Percentiles rank a stretch among this genome's conserved stretches.
Conservation (phyloP, 2,113 vertebrate species). For the Thunnus maccoyii region DNA sequence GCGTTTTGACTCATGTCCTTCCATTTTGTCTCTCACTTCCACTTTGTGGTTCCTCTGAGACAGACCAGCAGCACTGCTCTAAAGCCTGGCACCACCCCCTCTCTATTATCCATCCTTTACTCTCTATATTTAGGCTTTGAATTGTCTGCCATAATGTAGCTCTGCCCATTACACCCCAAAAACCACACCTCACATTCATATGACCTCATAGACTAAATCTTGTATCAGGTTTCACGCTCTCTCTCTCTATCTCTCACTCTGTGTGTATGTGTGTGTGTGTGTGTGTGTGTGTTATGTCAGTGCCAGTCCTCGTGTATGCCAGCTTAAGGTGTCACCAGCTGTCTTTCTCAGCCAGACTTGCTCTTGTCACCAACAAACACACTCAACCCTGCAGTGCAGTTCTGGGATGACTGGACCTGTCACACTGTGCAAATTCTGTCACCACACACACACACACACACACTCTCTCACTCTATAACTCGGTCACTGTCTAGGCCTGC, state of each 20-base stretch:
- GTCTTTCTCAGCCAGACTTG: slow-evolving; percentile 67
- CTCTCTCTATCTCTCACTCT: too few relatives aligned
- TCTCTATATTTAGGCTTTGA: slow-evolving; percentile 55
- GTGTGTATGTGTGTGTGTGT: slow-evolving; percentile 19
- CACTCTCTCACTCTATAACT: neutral
- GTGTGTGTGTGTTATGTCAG: slow-evolving; percentile 31
- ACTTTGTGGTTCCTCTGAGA: slow-evolving; percentile 59
- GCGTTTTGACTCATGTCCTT: slow-evolving; percentile 2
- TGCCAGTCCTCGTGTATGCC: slow-evolving; percentile 42
- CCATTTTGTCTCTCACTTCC: slow-evolving; percentile 63
- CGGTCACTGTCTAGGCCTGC: neutral
- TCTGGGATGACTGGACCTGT: slow-evolving; percentile 44
- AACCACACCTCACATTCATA: slow-evolving; percentile 55
- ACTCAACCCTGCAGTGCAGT: slow-evolving; percentile 38
- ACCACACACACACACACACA: slow-evolving; percentile 16
- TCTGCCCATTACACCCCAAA: slow-evolving; percentile 50
- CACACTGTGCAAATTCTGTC: slow-evolving; percentile 41
- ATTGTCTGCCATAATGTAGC: slow-evolving; percentile 34
- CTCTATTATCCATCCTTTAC: slow-evolving; percentile 22
- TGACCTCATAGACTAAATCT: slow-evolving; percentile 49
- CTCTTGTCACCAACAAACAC: slow-evolving; percentile 50
- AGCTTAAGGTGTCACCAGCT: slow-evolving; percentile 68
- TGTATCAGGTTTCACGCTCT: slow-evolving; percentile 49
- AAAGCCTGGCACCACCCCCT: slow-evolving; percentile 16
- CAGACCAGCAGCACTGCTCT: slow-evolving; percentile 14